phyloP scores from a whole-genome alignment of 2,113 vertebrate genomes.

The Anguilla japonica region DNA sequence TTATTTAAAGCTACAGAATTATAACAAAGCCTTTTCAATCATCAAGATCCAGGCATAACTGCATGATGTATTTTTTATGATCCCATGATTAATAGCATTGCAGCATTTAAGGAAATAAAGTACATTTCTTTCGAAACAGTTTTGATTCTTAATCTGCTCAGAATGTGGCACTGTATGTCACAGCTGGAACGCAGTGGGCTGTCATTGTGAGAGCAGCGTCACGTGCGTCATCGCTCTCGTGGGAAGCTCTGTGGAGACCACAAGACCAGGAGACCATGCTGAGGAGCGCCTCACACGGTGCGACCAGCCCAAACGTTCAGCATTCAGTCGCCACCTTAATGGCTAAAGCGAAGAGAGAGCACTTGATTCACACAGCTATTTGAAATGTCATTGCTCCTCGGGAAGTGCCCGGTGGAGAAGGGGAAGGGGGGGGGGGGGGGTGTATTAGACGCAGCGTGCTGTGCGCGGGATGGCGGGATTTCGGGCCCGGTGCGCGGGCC shows the following conservation, averaged over 20 bases:
- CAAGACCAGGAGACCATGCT: slow-evolving; percentile 24
- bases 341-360: slow-evolving; percentile 68
- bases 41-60: neutral
- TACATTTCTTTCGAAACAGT: neutral
- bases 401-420: slow-evolving; percentile 45
- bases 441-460: slow-evolving; percentile 65
- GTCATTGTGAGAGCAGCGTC: slow-evolving; percentile 68
- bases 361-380: slow-evolving; percentile 73
- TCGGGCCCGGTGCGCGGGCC: slow-evolving; percentile 48
- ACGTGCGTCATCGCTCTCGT: slow-evolving; percentile 60
- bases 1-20: neutral
- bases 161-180: slow-evolving; percentile 33
- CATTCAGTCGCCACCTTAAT: slow-evolving; percentile 65
- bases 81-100: neutral
- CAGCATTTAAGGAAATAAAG: neutral
- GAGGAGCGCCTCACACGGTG: neutral
- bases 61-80: neutral
- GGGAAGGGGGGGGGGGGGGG: slow-evolving; percentile 41
- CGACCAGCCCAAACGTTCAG: slow-evolving; percentile 25
- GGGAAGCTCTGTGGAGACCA: slow-evolving; percentile 56
- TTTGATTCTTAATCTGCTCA: no score
- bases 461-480: slow-evolving; percentile 56
- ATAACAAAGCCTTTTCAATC: neutral
- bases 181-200: slow-evolving; percentile 55
- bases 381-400: slow-evolving; percentile 66